Conservation (phyloP, 2,113 vertebrate genomes). For the Montifringilla adamsi region DNA sequence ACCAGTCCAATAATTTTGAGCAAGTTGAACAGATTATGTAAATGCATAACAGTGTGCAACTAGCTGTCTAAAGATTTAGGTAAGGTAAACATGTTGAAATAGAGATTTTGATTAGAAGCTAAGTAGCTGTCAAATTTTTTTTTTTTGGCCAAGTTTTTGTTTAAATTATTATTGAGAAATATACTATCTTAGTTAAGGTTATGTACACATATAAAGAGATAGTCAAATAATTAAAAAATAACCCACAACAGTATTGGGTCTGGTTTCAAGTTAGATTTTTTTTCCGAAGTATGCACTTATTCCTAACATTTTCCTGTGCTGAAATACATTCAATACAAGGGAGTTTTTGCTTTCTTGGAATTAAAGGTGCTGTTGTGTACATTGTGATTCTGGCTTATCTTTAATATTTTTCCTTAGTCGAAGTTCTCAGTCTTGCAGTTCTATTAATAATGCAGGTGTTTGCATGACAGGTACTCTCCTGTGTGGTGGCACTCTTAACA, state of each 20-base stretch:
- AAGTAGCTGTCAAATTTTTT: not conserved
- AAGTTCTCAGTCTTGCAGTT: not conserved
- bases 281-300: not conserved
- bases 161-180: not conserved
- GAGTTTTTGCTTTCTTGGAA: not conserved
- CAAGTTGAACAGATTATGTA: not conserved
- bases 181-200: not conserved
- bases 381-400: not conserved
- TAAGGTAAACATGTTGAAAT: not conserved
- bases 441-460: not conserved
- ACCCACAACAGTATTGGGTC: not conserved
- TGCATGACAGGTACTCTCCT: not conserved
- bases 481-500: not conserved
- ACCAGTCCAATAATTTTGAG: not conserved
- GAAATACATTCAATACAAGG: not conserved
- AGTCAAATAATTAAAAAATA: not conserved
- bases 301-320: not conserved
- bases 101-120: not conserved
- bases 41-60: not conserved
- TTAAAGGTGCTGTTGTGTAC: not conserved
- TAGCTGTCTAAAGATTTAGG: not conserved
- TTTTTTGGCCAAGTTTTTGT: not conserved
- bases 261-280: not conserved
- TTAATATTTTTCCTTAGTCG: not conserved
- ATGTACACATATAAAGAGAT: not conserved